Conservation (phyloP, 2,113 vertebrate species). For the Gulo gulo region DNA sequence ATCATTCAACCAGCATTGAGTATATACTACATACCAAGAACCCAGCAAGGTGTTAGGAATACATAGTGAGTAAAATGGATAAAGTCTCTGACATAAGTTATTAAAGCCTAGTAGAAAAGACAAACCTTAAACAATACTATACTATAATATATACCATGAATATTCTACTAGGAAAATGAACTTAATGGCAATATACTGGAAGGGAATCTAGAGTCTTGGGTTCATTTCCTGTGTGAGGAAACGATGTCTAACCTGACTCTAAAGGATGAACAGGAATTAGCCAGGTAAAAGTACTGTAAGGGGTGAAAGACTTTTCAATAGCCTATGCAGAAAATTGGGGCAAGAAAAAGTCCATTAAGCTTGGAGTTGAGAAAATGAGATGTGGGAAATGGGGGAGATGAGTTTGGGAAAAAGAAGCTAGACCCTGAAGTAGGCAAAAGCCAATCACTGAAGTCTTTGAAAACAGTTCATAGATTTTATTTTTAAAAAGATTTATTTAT, state of each 20-base stretch:
- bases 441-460: neutral
- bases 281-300: neutral
- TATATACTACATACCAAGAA: neutral
- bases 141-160: neutral
- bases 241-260: neutral
- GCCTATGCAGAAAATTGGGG: neutral
- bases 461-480: neutral
- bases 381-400: neutral
- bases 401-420: neutral
- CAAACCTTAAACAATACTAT: constrained; percentile 10
- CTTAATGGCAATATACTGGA: neutral
- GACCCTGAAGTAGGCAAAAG: neutral
- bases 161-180: constrained; percentile 4
- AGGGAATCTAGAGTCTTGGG: neutral
- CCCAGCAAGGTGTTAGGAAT: neutral
- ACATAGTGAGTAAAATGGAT: neutral
- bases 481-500: neutral
- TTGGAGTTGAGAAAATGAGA: neutral
- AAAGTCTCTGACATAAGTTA: neutral
- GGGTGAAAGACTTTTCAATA: neutral
- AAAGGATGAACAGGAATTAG: neutral
- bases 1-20: neutral
- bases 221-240: neutral
- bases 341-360: neutral
- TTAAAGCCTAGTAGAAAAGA: neutral